Conservation (phyloP, 2,113 vertebrate genomes). For the Ochotona curzoniae region DNA sequence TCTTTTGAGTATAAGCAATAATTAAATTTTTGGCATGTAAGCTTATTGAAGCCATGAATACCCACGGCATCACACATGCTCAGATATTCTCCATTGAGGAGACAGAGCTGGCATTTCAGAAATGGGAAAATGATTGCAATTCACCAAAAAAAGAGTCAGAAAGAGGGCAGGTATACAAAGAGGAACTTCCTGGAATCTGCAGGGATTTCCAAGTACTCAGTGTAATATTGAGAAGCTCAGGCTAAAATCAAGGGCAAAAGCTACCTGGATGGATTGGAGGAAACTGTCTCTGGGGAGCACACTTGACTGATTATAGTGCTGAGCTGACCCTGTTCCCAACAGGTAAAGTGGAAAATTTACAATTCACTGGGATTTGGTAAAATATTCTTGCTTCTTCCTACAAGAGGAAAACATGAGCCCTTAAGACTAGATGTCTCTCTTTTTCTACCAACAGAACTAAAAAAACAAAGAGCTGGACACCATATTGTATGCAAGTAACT, state of each 20-base stretch:
- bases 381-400: neutral
- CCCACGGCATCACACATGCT: neutral
- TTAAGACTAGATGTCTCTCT: too few relatives aligned
- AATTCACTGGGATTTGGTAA: neutral
- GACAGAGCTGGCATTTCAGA: neutral
- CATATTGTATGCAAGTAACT: neutral
- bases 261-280: neutral
- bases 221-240: neutral
- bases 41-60: too few relatives aligned
- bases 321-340: neutral
- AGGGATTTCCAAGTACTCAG: neutral
- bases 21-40: neutral
- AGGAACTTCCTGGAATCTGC: neutral
- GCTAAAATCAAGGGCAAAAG: neutral
- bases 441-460: too few relatives aligned
- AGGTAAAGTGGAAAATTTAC: neutral
- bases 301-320: neutral
- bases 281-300: neutral
- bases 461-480: neutral
- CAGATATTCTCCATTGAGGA: too few relatives aligned
- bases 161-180: neutral
- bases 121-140: neutral
- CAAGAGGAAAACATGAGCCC: too few relatives aligned
- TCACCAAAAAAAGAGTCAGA: neutral
- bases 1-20: neutral